phyloP scores from a whole-genome alignment of 2,113 vertebrate genomes.

The Rhombomys opimus region DNA sequence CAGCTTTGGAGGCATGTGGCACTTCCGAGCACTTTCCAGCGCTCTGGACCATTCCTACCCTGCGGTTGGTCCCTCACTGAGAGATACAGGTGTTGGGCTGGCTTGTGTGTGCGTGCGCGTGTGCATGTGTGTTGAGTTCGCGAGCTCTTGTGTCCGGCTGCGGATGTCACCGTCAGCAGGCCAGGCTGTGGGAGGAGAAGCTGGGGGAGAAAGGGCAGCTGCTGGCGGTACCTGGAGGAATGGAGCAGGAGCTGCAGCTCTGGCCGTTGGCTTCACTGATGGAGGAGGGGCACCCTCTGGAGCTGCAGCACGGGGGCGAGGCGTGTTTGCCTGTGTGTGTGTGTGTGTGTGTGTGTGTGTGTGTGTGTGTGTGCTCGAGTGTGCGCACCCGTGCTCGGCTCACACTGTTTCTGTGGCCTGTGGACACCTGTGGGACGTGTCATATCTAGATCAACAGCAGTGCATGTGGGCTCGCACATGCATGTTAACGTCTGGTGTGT shows the following conservation, averaged over 20 bases:
- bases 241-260: constrained; percentile 22
- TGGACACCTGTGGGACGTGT: constrained; percentile 71
- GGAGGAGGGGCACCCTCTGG: background rate
- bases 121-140: background rate
- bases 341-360: background rate
- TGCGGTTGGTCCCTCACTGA: background rate
- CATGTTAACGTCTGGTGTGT: background rate
- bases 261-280: background rate
- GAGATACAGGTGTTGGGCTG: constrained; percentile 69
- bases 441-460: background rate
- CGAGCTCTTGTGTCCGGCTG: constrained; percentile 51
- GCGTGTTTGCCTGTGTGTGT: background rate
- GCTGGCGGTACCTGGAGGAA: constrained; percentile 54
- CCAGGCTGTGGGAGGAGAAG: constrained; percentile 48
- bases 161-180: constrained; percentile 61
- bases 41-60: background rate
- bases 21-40: constrained; percentile 29
- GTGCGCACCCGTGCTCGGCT: background rate
- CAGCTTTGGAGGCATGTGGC: fast-evolving
- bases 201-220: constrained; percentile 32
- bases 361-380: background rate
- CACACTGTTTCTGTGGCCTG: background rate
- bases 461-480: background rate
- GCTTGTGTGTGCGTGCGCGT: background rate
- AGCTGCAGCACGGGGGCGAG: background rate